These are phyloP conservation scores for Eulacestoma nigropectus DNA, from an alignment of 2,113 vertebrate genomes.

Conservation along the genomic window DNA sequence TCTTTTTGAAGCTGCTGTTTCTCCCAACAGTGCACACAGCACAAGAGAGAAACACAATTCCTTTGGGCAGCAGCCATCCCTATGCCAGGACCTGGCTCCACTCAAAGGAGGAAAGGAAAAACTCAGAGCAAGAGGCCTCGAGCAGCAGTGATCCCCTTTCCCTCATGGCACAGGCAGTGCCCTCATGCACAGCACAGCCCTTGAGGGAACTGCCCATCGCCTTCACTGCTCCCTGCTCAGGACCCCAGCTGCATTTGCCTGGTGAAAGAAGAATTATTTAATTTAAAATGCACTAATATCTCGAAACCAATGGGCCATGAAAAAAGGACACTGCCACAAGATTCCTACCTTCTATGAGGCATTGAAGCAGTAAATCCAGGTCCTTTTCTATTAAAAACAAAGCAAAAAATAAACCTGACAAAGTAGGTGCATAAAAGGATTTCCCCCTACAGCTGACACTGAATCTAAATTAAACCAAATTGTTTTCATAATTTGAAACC, in stretches of 20 bases:
- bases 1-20: neutral
- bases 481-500: constrained; percentile 14
- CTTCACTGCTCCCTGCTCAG: neutral
- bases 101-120: neutral
- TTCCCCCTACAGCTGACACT: neutral
- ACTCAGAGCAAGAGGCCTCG: rapidly evolving
- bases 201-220: rapidly evolving
- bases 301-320: neutral
- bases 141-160: neutral
- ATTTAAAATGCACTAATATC: neutral
- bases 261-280: neutral
- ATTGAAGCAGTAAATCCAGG: neutral
- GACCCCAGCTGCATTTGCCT: neutral
- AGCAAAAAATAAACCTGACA: neutral
- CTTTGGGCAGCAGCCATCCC: neutral
- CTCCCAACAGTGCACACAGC: rapidly evolving
- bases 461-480: constrained; percentile 29
- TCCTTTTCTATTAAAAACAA: neutral
- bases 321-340: neutral
- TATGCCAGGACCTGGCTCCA: rapidly evolving
- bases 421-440: neutral
- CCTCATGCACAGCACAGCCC: rapidly evolving
- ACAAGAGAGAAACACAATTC: neutral
- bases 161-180: rapidly evolving
- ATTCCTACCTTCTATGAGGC: neutral